phyloP scores from a whole-genome alignment of 2,888 invertebrate genomes.

The Trichogramma dendrolimi region DNA sequence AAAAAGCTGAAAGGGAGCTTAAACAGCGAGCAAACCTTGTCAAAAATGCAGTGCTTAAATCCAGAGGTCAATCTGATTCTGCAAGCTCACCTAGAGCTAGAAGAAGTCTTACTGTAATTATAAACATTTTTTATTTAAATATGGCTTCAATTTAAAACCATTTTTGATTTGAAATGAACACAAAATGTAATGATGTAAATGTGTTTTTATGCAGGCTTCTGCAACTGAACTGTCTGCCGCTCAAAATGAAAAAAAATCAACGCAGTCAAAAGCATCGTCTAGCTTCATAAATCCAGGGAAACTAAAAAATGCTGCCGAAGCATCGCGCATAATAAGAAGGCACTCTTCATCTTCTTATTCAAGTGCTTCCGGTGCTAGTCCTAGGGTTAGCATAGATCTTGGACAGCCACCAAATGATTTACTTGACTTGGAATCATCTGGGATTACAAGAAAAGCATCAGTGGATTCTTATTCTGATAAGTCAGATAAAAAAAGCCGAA shows the following conservation, averaged over 20 bases:
- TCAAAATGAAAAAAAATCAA: slow-evolving; percentile 25
- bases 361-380: slow-evolving; percentile 62
- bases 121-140: slow-evolving; percentile 22
- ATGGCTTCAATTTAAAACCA: slow-evolving; percentile 16
- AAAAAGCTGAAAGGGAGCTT: slow-evolving; percentile 48
- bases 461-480: not conserved
- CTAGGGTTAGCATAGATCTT: slow-evolving; percentile 55
- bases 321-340: slow-evolving; percentile 74
- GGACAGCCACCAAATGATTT: slow-evolving; percentile 2
- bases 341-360: slow-evolving; percentile 82
- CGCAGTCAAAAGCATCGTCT: not conserved
- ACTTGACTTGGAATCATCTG: slow-evolving; percentile 14
- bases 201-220: not conserved
- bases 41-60: slow-evolving; percentile 57
- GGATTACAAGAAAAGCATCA: slow-evolving; percentile 12
- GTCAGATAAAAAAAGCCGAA: slow-evolving; percentile 7
- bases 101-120: slow-evolving; percentile 48
- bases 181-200: not conserved
- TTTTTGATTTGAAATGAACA: not conserved
- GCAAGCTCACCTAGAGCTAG: slow-evolving; percentile 55
- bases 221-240: slow-evolving; percentile 1
- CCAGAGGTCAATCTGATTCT: slow-evolving; percentile 54
- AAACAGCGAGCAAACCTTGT: slow-evolving; percentile 60
- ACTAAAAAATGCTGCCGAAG: slow-evolving; percentile 60
- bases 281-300: slow-evolving; percentile 45